Conservation (phyloP, 2,797 vertebrate genomes). For the Etheostoma nigrum region DNA sequence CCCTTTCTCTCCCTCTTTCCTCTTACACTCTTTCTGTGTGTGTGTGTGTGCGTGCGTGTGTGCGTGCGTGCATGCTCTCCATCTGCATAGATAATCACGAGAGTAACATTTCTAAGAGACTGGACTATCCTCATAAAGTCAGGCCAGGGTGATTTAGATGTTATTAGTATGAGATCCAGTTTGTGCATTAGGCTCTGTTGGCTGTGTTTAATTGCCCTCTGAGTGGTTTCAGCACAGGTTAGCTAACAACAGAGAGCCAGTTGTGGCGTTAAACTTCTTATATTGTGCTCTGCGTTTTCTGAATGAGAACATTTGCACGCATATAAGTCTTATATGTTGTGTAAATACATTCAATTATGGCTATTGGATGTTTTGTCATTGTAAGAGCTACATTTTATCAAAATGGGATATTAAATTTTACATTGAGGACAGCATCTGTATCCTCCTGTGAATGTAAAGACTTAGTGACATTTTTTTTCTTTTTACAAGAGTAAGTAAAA, state of each 20-base stretch:
- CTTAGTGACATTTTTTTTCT: neutral
- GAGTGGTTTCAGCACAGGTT: slow-evolving; percentile 57
- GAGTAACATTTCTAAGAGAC: slow-evolving; percentile 37
- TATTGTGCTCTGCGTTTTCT: slow-evolving; percentile 13
- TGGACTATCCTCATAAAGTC: slow-evolving; percentile 59
- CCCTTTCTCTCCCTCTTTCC: slow-evolving; percentile 28
- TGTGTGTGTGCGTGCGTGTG: neutral
- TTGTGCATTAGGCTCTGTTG: slow-evolving; percentile 54
- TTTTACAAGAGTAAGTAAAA: neutral
- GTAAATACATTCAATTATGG: slow-evolving; percentile 16
- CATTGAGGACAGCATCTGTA: neutral
- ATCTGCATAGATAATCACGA: slow-evolving; percentile 60
- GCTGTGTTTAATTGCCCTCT: slow-evolving; percentile 61
- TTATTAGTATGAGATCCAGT: slow-evolving; percentile 59
- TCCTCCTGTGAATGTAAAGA: neutral
- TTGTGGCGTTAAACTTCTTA: slow-evolving; percentile 24
- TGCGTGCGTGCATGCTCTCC: neutral
- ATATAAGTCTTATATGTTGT: slow-evolving; percentile 8
- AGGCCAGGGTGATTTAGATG: slow-evolving; percentile 56
- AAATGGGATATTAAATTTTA: neutral
- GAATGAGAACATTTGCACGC: slow-evolving; percentile 16
- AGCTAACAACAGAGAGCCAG: slow-evolving; percentile 45
- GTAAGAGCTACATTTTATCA: neutral
- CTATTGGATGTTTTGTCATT: neutral
- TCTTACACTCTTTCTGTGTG: slow-evolving; percentile 21